A percentile compares a stretch with the other conserved stretches of the same genome.
Evolutionary conservation across 2,113 vertebrate species (phyloP).

Genomic region (Toxotes jaculatrix): DNA sequence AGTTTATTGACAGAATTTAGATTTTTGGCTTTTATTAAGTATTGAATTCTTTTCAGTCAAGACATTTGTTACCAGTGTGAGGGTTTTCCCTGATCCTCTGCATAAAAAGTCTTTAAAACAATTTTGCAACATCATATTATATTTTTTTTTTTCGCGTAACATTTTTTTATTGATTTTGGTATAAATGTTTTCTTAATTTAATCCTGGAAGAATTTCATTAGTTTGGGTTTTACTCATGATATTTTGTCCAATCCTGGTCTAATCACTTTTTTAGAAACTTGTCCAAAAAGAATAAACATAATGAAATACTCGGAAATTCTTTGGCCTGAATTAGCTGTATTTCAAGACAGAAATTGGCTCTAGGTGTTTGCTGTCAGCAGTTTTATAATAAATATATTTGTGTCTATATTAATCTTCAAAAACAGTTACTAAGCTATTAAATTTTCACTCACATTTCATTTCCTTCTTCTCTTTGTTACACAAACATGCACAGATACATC

Average conservation of each 20-base stretch:
- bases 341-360: not conserved
- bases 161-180: not conserved
- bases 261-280: not conserved
- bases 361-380: not conserved
- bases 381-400: not conserved
- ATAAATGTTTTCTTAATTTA: not conserved
- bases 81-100: not conserved
- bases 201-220: conserved; percentile 31
- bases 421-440: not conserved
- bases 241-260: not conserved
- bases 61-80: not conserved
- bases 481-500: not conserved
- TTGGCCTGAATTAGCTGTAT: not conserved
- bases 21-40: not conserved
- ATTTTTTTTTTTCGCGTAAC: not conserved
- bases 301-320: not conserved
- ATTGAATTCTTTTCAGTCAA: not conserved
- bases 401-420: not conserved
- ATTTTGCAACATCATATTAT: not conserved
- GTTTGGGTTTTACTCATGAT: not conserved
- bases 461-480: not conserved
- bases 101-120: not conserved
- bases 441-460: not conserved
- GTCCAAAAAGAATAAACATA: not conserved
- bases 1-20: not conserved